These are phyloP conservation scores for Tetraodon nigroviridis DNA, from an alignment of 2,113 vertebrate species.

Conservation along the genomic window DNA sequence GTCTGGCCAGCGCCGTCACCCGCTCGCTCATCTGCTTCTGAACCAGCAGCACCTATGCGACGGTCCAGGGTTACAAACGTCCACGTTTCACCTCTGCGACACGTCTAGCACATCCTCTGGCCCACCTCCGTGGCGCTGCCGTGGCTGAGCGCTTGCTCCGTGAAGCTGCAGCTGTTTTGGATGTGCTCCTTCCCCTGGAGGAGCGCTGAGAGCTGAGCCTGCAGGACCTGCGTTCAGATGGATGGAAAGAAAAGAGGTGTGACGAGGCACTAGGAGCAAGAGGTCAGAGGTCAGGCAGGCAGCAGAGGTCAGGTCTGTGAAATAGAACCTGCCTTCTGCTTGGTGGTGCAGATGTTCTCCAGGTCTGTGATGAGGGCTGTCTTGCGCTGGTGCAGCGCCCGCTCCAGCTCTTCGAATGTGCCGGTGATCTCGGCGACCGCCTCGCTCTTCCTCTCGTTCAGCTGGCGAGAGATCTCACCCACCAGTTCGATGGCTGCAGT, in stretches of 20 bases:
- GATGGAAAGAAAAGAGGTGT: neutral
- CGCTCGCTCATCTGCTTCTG: slow-evolving; percentile 95
- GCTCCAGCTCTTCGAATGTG: slow-evolving; percentile 89
- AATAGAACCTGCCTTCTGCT: slow-evolving; percentile 83
- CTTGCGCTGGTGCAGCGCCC: slow-evolving; percentile 83
- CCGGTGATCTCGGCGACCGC: slow-evolving; percentile 83
- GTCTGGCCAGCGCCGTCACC: slow-evolving; percentile 80
- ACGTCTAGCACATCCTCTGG: neutral
- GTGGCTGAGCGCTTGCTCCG: slow-evolving; percentile 89
- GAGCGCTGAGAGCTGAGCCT: slow-evolving; percentile 84
- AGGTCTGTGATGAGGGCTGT: slow-evolving; percentile 81
- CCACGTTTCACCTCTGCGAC: neutral
- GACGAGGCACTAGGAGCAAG: neutral
- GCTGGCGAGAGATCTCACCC: slow-evolving; percentile 86
- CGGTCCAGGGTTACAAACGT: too few species aligned
- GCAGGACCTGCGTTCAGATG: slow-evolving; percentile 79
- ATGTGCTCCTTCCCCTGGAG: slow-evolving; percentile 93
- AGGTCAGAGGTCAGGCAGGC: neutral
- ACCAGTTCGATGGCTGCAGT: slow-evolving; percentile 86
- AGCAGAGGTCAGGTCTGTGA: neutral
- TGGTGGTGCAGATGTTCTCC: slow-evolving; percentile 66
- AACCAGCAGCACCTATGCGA: slow-evolving; percentile 80
- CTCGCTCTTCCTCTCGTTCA: slow-evolving; percentile 82
- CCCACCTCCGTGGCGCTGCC: slow-evolving; percentile 83
- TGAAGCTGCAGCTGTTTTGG: slow-evolving; percentile 90